phyloP scores from a whole-genome alignment of 2,888 invertebrate genomes.

The Azorinus chamasolen region DNA sequence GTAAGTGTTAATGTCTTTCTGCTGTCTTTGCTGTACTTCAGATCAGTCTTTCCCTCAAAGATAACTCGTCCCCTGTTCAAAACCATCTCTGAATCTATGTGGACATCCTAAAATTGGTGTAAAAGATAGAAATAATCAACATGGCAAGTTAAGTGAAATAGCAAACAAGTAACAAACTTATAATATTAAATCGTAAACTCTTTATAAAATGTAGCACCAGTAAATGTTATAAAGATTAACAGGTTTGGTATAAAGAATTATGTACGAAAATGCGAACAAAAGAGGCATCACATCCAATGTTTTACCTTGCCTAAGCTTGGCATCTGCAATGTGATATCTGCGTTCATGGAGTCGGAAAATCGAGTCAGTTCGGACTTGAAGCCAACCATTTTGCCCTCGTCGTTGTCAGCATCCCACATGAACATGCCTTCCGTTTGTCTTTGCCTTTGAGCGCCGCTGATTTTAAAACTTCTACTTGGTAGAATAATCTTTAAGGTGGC shows the following conservation, averaged over 20 bases:
- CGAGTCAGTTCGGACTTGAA: constrained; percentile 57
- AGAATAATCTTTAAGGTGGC: constrained; percentile 59
- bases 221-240: no score
- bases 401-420: constrained; percentile 76
- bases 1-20: constrained; percentile 71
- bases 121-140: no score
- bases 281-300: no score
- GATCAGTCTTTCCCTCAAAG: constrained; percentile 73
- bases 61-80: constrained; percentile 68
- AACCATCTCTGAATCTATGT: constrained; percentile 70
- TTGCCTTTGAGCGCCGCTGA: constrained; percentile 38
- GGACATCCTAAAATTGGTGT: constrained; percentile 63
- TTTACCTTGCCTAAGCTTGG: constrained; percentile 74
- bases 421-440: constrained; percentile 59
- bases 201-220: no score
- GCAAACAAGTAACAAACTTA: no score
- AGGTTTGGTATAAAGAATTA: no score
- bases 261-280: no score
- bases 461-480: constrained; percentile 64
- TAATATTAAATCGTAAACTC: no score
- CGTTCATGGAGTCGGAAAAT: constrained; percentile 54
- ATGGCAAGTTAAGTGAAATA: no score
- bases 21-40: constrained; percentile 71
- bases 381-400: constrained; percentile 69
- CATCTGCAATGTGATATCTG: constrained; percentile 69